Conservation (phyloP, 1,140 invertebrate species). For the Drosophila paulistorum region DNA sequence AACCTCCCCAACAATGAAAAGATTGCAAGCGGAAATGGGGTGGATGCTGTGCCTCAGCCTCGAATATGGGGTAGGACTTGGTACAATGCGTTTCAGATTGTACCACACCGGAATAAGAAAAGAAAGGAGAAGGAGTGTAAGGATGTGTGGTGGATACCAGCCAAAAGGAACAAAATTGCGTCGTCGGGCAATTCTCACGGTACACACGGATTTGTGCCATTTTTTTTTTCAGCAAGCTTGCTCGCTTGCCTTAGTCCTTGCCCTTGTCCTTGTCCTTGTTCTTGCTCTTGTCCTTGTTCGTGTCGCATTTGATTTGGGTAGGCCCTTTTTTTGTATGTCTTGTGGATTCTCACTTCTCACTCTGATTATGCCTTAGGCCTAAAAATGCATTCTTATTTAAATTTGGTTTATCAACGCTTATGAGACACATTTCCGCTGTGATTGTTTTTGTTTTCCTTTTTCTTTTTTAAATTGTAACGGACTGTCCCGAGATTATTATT, state of each 20-base stretch:
- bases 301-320: conserved; percentile 73
- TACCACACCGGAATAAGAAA: background rate
- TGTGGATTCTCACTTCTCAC: conserved; percentile 20
- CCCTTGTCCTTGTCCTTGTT: conserved; percentile 51
- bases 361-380: conserved; percentile 44
- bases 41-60: conserved; percentile 45
- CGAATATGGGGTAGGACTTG: conserved; percentile 32
- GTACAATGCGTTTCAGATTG: conserved; percentile 15
- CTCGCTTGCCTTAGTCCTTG: conserved; percentile 27
- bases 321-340: conserved; percentile 42
- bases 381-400: conserved; percentile 69
- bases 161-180: conserved; percentile 36
- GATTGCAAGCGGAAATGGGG: conserved; percentile 51
- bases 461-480: conserved; percentile 37
- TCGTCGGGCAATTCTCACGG: conserved; percentile 47
- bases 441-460: conserved; percentile 41
- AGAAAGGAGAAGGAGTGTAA: background rate
- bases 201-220: conserved; percentile 37
- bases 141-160: conserved; percentile 48
- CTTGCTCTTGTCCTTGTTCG: conserved; percentile 57
- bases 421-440: conserved; percentile 67
- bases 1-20: conserved; percentile 18
- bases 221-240: conserved; percentile 36
- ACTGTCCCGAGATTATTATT: conserved; percentile 16
- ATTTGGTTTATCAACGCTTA: conserved; percentile 53